Percentiles rank a stretch among this genome's conserved stretches.
These are phyloP conservation scores for Andrena trimmerana DNA, from an alignment of 2,888 invertebrate genomes.

Conservation along the genomic window DNA sequence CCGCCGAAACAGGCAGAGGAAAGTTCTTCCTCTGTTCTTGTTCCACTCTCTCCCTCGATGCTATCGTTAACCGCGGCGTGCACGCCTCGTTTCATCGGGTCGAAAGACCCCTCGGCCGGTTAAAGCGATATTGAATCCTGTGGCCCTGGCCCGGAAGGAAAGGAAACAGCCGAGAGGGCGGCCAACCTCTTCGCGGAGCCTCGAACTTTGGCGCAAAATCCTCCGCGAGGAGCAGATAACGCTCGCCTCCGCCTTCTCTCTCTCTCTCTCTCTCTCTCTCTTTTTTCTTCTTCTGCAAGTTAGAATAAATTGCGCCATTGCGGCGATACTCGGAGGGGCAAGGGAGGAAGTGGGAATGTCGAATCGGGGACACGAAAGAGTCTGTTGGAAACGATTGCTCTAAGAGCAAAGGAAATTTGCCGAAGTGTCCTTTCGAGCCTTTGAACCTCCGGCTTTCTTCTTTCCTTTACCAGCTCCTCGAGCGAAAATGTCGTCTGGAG, in stretches of 20 bases:
- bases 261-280: neutral
- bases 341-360: conserved; percentile 13
- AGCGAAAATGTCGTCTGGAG: neutral
- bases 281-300: neutral
- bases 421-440: conserved; percentile 9
- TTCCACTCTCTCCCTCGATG: conserved; percentile 12
- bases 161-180: conserved; percentile 20
- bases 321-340: conserved; percentile 12
- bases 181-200: neutral
- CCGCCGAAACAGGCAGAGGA: neutral
- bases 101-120: conserved; percentile 10
- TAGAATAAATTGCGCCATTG: conserved; percentile 35
- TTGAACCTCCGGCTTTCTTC: conserved; percentile 4
- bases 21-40: conserved; percentile 9
- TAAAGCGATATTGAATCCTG: conserved; percentile 45
- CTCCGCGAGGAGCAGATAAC: neutral
- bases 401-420: conserved; percentile 17
- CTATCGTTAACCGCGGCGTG: conserved; percentile 35
- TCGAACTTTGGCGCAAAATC: neutral
- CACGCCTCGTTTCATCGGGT: neutral
- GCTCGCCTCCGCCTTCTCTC: neutral
- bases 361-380: neutral
- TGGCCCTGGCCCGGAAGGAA: conserved; percentile 4
- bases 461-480: neutral
- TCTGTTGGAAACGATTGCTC: neutral